A percentile compares a stretch with the other conserved stretches of the same genome.
These are phyloP conservation scores for Porites evermanni DNA, from an alignment of 92 coral and sea anemone genomes.

Conservation along the genomic window DNA sequence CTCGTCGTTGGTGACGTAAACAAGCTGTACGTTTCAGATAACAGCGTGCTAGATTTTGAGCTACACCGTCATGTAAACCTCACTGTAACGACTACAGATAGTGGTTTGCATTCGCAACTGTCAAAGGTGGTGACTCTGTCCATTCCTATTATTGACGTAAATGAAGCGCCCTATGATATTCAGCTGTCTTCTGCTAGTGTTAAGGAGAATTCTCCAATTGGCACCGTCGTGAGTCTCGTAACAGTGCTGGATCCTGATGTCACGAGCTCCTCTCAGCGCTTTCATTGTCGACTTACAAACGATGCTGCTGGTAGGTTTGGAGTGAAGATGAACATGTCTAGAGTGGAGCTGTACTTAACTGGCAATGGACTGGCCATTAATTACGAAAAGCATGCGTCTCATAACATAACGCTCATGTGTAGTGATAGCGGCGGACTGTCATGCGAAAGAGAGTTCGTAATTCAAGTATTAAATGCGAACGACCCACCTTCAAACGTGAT, in stretches of 20 bases:
- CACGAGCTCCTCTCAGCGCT: constrained; percentile 39
- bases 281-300: constrained; percentile 55
- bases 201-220: constrained; percentile 67
- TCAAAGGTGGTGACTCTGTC: constrained; percentile 63
- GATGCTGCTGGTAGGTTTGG: constrained; percentile 75
- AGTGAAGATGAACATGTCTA: constrained; percentile 39
- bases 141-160: constrained; percentile 64
- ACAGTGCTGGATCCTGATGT: constrained; percentile 72
- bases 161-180: constrained; percentile 70
- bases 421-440: constrained; percentile 71
- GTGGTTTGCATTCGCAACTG: constrained; percentile 60
- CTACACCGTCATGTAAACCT: constrained; percentile 58
- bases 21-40: constrained; percentile 66
- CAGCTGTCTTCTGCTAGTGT: constrained; percentile 51
- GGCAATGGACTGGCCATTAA: constrained; percentile 68
- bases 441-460: constrained; percentile 43
- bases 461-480: constrained; percentile 65
- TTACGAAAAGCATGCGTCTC: constrained; percentile 63
- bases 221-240: constrained; percentile 57
- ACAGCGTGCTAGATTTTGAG: constrained; percentile 58
- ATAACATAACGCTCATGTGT: constrained; percentile 56
- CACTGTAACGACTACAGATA: constrained; percentile 72
- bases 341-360: constrained; percentile 48
- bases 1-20: constrained; percentile 38
- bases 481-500: constrained; percentile 67